phyloP scores from a whole-genome alignment of 2,113 vertebrate genomes.

The Nycticebus coucang region DNA sequence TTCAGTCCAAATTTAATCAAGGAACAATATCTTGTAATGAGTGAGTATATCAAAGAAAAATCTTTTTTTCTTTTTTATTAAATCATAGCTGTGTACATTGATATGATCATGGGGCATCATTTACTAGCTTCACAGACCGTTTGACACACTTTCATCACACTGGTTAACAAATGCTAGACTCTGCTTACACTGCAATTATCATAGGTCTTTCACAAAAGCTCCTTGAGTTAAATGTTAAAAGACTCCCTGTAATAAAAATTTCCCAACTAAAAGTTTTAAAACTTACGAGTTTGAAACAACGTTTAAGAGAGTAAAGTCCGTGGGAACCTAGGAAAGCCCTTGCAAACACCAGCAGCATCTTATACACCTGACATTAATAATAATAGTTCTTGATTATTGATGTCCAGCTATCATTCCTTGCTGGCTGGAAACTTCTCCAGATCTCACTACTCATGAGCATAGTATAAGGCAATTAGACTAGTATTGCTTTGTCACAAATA shows the following conservation, averaged over 20 bases:
- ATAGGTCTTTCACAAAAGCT: background rate
- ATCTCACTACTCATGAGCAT: background rate
- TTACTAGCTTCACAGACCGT: too few species aligned
- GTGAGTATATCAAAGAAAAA: background rate
- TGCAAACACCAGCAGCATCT: background rate
- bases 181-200: background rate
- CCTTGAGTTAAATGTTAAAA: background rate
- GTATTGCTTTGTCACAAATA: constrained; percentile 52
- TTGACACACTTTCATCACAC: too few species aligned
- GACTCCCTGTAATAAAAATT: background rate
- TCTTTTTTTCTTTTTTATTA: too few species aligned
- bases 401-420: background rate
- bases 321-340: background rate
- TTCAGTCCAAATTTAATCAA: background rate
- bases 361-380: background rate
- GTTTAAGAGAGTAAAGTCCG: background rate
- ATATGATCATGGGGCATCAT: too few species aligned
- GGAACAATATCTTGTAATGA: background rate
- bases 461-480: background rate
- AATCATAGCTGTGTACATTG: too few species aligned
- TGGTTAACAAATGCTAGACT: background rate
- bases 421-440: background rate
- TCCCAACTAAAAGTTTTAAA: constrained; percentile 15
- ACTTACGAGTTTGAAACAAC: background rate
- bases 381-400: background rate